A percentile compares a stretch with the other conserved stretches of the same genome.
These are phyloP conservation scores for Rhadinocentrus ornatus DNA, from an alignment of 2,797 vertebrate species.

Conservation along the genomic window DNA sequence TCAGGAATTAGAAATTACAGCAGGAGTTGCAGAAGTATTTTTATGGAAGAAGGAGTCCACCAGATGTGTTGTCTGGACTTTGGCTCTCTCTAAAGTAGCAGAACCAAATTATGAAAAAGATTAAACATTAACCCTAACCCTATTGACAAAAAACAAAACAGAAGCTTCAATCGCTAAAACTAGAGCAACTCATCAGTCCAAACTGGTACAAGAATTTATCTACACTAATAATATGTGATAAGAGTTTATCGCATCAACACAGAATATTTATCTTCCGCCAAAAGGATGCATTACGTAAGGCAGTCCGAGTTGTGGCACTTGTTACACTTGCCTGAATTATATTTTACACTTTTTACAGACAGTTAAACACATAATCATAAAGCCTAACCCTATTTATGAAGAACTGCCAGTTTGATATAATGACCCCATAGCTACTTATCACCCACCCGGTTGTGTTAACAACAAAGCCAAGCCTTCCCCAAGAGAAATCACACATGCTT, in stretches of 20 bases:
- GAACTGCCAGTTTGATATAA: slow-evolving; percentile 14
- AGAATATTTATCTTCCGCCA: slow-evolving; percentile 12
- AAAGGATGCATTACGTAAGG: slow-evolving; percentile 4
- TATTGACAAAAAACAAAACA: slow-evolving; percentile 9
- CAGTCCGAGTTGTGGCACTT: slow-evolving; percentile 2
- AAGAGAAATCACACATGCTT: slow-evolving; percentile 50
- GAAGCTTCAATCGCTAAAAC: not conserved
- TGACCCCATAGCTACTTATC: slow-evolving; percentile 6
- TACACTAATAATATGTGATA: slow-evolving; percentile 10
- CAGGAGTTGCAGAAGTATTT: not conserved
- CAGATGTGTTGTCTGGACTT: too few species aligned
- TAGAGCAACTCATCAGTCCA: not conserved
- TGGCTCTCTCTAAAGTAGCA: not conserved
- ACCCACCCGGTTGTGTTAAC: slow-evolving; percentile 22
- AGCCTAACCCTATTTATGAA: not conserved
- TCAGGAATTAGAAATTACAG: not conserved
- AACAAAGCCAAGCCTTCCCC: slow-evolving; percentile 24
- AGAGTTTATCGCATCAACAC: slow-evolving; percentile 22
- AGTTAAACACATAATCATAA: slow-evolving; percentile 32
- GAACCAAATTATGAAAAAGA: not conserved
- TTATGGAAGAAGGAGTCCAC: not conserved
- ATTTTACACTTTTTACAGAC: slow-evolving; percentile 3
- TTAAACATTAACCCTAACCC: not conserved
- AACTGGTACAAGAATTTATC: slow-evolving; percentile 25
- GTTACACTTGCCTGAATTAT: not conserved